These are phyloP conservation scores for Melinaea menophilus DNA, from an alignment of 2,888 invertebrate species.

Conservation along the genomic window DNA sequence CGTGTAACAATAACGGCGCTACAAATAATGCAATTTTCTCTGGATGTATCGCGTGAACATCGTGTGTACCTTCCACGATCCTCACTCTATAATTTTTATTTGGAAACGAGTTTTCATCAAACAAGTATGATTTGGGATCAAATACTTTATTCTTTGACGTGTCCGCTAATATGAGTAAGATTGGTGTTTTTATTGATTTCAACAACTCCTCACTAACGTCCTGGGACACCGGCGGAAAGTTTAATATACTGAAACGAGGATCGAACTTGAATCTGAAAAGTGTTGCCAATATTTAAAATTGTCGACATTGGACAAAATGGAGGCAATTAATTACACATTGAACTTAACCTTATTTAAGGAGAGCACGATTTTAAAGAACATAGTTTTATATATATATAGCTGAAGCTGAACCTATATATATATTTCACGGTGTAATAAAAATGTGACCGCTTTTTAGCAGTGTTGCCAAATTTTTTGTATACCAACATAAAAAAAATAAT, in stretches of 20 bases:
- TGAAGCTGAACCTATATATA: too few species aligned
- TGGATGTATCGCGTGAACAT: conserved; percentile 78
- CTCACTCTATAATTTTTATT: conserved; percentile 46
- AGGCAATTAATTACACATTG: too few species aligned
- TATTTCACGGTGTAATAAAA: too few species aligned
- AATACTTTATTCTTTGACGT: conserved; percentile 40
- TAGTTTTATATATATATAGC: too few species aligned
- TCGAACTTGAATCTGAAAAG: conserved; percentile 75
- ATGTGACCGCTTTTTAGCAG: too few species aligned
- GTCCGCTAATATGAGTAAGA: conserved; percentile 43
- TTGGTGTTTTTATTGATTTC: conserved; percentile 44
- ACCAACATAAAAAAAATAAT: not conserved
- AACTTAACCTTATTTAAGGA: too few species aligned
- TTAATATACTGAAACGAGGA: conserved; percentile 60
- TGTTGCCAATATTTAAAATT: conserved; percentile 4
- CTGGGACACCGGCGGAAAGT: conserved; percentile 52
- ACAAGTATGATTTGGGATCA: conserved; percentile 44
- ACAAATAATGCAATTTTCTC: conserved; percentile 66
- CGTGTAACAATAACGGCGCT: conserved; percentile 55
- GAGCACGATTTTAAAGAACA: too few species aligned
- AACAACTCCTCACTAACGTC: conserved; percentile 53
- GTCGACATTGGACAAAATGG: too few species aligned
- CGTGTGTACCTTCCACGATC: conserved; percentile 74
- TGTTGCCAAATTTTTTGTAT: too few species aligned
- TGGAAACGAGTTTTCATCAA: conserved; percentile 47